Percentiles rank a stretch among this genome's conserved stretches.
These are phyloP conservation scores for Drosophila fungiperda DNA, from an alignment of 2,888 invertebrate genomes.

Conservation along the genomic window DNA sequence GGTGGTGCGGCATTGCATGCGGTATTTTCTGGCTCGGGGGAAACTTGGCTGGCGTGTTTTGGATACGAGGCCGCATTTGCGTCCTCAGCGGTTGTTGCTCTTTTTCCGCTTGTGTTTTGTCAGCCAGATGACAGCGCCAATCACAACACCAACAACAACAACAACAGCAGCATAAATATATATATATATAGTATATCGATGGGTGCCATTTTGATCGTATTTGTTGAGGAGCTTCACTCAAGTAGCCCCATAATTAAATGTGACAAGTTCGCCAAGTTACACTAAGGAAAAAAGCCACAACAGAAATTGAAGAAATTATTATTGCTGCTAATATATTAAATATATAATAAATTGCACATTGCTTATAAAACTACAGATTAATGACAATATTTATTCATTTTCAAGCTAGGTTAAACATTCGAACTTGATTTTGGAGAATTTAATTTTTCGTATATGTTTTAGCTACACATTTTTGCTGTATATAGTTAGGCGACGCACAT, in stretches of 20 bases:
- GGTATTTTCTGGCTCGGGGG: background rate
- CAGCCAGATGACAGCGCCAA: constrained; percentile 68
- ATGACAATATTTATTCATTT: background rate
- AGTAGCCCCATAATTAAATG: constrained; percentile 69
- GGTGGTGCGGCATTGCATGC: background rate
- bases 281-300: constrained; percentile 19
- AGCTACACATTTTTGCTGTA: background rate
- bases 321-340: background rate
- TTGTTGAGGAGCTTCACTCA: constrained; percentile 62
- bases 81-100: constrained; percentile 69
- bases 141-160: constrained; percentile 16
- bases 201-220: constrained; percentile 39
- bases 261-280: constrained; percentile 47
- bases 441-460: too few species aligned
- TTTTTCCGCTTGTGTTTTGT: constrained; percentile 75
- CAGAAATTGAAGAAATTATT: background rate
- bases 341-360: background rate
- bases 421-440: background rate
- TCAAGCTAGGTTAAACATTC: background rate
- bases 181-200: background rate
- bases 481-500: background rate
- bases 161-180: constrained; percentile 42
- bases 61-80: constrained; percentile 64
- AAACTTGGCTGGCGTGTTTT: constrained; percentile 48
- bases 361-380: background rate